Percentiles rank a stretch among this genome's conserved stretches.
Evolutionary conservation across 2,888 invertebrate genomes (phyloP).

Genomic region (Seira musarum): DNA sequence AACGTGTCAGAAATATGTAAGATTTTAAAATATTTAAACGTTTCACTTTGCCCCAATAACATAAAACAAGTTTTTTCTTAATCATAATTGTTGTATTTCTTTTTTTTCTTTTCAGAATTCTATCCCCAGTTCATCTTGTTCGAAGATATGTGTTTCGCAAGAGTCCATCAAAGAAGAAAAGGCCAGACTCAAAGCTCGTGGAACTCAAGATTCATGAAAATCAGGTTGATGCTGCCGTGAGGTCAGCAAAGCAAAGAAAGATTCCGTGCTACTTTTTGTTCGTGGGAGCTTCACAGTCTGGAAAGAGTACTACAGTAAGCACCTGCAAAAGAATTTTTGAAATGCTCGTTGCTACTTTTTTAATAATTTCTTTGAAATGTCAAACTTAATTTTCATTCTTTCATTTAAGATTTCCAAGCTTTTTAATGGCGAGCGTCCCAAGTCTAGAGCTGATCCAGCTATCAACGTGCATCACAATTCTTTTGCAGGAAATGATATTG

Average conservation of each 20-base stretch:
- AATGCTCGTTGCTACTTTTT: too few relatives aligned
- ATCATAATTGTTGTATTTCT: too few relatives aligned
- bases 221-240: neutral
- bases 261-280: constrained; percentile 38
- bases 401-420: constrained; percentile 43
- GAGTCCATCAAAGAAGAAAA: neutral
- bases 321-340: too few relatives aligned
- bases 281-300: constrained; percentile 36
- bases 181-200: neutral
- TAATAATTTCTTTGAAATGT: neutral
- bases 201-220: neutral
- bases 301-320: constrained; percentile 49
- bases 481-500: constrained; percentile 29
- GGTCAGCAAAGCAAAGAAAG: constrained; percentile 18
- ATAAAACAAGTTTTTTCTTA: too few relatives aligned
- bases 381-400: neutral
- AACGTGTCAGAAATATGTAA: too few relatives aligned
- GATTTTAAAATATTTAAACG: too few relatives aligned
- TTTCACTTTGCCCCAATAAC: too few relatives aligned
- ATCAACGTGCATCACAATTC: neutral
- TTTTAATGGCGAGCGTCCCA: constrained; percentile 39
- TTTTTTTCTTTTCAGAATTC: constrained; percentile 16
- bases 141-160: constrained; percentile 23
- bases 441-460: neutral
- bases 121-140: constrained; percentile 32